Evolutionary conservation across 2,797 vertebrate species (phyloP).

Genomic region (Rhabdophis nuchalis): DNA sequence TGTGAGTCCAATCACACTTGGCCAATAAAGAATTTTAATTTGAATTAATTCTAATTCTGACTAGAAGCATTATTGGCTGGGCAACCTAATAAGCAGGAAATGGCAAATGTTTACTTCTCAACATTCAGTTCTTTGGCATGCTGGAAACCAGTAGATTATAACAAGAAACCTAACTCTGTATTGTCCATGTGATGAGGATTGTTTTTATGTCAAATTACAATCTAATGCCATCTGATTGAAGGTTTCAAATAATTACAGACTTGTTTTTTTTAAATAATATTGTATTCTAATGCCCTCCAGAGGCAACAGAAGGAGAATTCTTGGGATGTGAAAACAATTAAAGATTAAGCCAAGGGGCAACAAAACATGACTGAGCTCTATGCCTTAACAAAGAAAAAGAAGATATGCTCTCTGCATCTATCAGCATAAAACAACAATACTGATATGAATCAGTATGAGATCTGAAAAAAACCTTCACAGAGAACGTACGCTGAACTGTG

Average conservation of each 20-base stretch:
- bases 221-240: background rate
- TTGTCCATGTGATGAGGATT: background rate
- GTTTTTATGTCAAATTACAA: background rate
- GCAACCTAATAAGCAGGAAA: background rate
- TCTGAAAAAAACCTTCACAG: conserved; percentile 42
- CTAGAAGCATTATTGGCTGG: background rate
- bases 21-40: background rate
- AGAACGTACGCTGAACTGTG: conserved; percentile 42
- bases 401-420: background rate
- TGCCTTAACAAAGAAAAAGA: background rate
- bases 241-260: background rate
- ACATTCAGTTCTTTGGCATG: background rate
- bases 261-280: background rate
- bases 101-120: background rate
- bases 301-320: conserved; percentile 30
- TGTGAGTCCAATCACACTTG: background rate
- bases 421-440: conserved; percentile 47
- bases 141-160: background rate
- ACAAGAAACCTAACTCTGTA: background rate
- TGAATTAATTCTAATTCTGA: background rate
- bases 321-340: conserved; percentile 39
- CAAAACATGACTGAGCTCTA: background rate
- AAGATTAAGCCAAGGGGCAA: conserved; percentile 20
- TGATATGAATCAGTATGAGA: conserved; percentile 44
- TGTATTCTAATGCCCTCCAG: conserved; percentile 13